Percentiles rank a stretch among this genome's conserved stretches.
Conservation (phyloP, 2,797 vertebrate genomes). For the Lepus townsendii region DNA sequence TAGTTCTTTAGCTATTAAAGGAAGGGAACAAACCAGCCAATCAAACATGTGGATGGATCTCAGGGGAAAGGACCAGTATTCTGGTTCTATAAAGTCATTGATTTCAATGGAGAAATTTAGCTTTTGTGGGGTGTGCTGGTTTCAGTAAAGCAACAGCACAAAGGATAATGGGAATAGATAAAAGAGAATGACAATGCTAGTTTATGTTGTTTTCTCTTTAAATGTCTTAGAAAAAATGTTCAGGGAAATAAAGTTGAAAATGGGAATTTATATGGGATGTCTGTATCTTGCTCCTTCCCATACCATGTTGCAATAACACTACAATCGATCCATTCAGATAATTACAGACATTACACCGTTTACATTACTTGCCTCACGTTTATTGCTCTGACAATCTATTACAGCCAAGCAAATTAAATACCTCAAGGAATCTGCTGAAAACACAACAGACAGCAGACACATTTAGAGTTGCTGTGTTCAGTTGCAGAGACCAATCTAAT, state of each 20-base stretch:
- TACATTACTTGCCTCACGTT: constrained; percentile 79
- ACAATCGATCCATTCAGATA: constrained; percentile 82
- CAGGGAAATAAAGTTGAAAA: constrained; percentile 75
- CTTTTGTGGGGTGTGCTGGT: background rate
- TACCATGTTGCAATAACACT: constrained; percentile 62
- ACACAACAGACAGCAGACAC: constrained; percentile 74
- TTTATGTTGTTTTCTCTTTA: constrained; percentile 73
- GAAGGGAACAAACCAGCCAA: background rate
- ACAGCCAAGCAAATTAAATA: constrained; percentile 79
- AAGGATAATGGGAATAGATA: constrained; percentile 52
- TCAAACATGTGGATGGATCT: constrained; percentile 27
- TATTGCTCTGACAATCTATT: constrained; percentile 82
- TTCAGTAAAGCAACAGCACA: background rate
- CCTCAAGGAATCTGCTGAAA: constrained; percentile 73
- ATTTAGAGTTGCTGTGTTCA: constrained; percentile 75
- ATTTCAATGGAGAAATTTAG: constrained; percentile 57
- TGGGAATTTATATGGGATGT: constrained; percentile 75
- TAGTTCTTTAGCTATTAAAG: background rate
- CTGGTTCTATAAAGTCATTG: constrained; percentile 23
- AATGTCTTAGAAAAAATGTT: constrained; percentile 55
- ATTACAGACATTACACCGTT: constrained; percentile 85
- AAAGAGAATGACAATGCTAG: background rate
- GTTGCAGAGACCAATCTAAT: constrained; percentile 74
- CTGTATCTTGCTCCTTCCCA: constrained; percentile 61
- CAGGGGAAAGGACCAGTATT: background rate